Conservation (phyloP, 1,140 invertebrate genomes). For the Orchestia grillus region DNA sequence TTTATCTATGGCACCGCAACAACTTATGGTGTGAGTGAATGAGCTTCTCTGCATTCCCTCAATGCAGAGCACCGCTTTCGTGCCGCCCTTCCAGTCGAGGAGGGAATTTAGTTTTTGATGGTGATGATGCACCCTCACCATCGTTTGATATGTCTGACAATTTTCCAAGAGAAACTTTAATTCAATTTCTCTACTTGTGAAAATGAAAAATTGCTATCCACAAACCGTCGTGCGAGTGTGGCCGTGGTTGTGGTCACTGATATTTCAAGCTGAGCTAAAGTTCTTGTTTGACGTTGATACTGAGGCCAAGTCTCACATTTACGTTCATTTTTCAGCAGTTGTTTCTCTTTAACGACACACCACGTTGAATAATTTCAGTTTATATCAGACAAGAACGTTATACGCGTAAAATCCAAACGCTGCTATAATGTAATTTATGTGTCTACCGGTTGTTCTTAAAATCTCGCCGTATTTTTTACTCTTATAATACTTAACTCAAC, state of each 20-base stretch:
- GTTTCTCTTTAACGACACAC: not conserved
- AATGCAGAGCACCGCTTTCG: not conserved
- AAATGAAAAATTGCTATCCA: not conserved
- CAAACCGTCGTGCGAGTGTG: not conserved
- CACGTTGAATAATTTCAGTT: not conserved
- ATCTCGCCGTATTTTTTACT: not conserved
- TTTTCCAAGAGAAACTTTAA: not conserved
- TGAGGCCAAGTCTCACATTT: not conserved
- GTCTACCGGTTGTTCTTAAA: no score
- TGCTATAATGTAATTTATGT: no score
- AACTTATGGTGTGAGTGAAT: no score
- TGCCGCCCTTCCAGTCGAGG: not conserved
- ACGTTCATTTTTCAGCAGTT: not conserved
- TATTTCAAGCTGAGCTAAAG: not conserved
- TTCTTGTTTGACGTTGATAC: not conserved
- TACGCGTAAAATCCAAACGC: no score
- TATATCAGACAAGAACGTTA: not conserved
- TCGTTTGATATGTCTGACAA: not conserved
- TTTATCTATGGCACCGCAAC: no score
- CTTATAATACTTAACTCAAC: not conserved
- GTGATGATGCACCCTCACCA: not conserved
- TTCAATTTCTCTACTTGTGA: not conserved
- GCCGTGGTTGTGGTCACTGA: not conserved
- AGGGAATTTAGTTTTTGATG: not conserved
- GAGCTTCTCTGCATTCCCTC: no score